phyloP scores from a whole-genome alignment of 2,113 vertebrate genomes.

The Triplophysa tibetana region DNA sequence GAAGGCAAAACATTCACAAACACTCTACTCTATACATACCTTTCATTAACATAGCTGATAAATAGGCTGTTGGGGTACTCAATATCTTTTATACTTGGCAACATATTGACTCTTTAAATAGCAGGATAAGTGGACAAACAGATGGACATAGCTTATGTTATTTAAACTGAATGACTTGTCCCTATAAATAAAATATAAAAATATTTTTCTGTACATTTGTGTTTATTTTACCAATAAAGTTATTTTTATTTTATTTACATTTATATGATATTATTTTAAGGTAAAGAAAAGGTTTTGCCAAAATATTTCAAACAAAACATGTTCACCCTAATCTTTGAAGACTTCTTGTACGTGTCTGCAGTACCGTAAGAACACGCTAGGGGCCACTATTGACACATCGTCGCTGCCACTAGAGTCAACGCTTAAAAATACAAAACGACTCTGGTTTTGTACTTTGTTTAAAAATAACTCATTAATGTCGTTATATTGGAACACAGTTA shows the following conservation, averaged over 20 bases:
- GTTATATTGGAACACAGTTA: conserved; percentile 14
- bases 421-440: neutral
- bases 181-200: too few species aligned
- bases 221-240: neutral
- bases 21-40: neutral
- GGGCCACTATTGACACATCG: conserved; percentile 69
- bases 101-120: neutral
- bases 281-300: neutral
- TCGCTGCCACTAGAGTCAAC: neutral
- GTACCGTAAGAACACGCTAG: conserved; percentile 52
- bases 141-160: neutral
- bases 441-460: conserved; percentile 7
- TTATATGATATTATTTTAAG: neutral
- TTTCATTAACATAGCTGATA: too few species aligned
- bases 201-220: too few species aligned
- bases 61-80: too few species aligned
- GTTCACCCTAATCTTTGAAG: neutral
- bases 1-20: neutral
- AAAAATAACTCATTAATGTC: conserved; percentile 14
- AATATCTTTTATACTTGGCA: neutral
- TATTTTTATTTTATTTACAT: neutral
- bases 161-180: too few species aligned
- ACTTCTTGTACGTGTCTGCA: neutral
- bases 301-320: neutral
- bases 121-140: neutral